Evolutionary conservation across 2,113 vertebrate genomes (phyloP).

Genomic region (Trematocara macrostoma): DNA sequence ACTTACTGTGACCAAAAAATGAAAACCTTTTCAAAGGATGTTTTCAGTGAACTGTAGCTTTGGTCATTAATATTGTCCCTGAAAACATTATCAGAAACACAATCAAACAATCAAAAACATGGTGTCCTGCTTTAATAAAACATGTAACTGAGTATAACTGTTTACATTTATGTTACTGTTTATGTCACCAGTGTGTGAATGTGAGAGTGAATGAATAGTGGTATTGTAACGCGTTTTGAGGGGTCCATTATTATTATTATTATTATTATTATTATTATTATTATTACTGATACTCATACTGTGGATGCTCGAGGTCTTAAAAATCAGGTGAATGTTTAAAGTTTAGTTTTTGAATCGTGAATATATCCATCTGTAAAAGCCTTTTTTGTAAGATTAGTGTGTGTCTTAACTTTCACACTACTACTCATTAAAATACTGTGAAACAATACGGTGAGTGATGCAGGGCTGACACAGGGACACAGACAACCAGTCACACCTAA

Average conservation of each 20-base stretch:
- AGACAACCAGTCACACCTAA: not conserved
- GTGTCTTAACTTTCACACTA: not conserved
- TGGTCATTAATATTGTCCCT: not conserved
- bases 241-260: too few relatives aligned
- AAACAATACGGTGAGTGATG: not conserved
- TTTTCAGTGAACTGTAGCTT: not conserved
- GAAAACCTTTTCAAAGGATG: not conserved
- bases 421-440: not conserved
- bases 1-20: not conserved
- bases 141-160: not conserved
- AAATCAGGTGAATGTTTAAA: not conserved
- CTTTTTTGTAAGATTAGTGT: not conserved
- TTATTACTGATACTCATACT: not conserved
- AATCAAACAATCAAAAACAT: too few relatives aligned
- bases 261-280: too few relatives aligned
- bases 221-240: too few relatives aligned
- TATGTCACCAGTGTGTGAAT: too few relatives aligned
- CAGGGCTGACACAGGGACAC: not conserved
- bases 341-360: not conserved
- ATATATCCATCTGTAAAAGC: not conserved
- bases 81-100: not conserved
- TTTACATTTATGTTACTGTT: not conserved
- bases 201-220: too few relatives aligned
- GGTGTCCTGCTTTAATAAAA: not conserved
- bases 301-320: not conserved